Evolutionary conservation across 1,140 invertebrate species (phyloP).

Genomic region (Aphaenogaster ashmeadi): DNA sequence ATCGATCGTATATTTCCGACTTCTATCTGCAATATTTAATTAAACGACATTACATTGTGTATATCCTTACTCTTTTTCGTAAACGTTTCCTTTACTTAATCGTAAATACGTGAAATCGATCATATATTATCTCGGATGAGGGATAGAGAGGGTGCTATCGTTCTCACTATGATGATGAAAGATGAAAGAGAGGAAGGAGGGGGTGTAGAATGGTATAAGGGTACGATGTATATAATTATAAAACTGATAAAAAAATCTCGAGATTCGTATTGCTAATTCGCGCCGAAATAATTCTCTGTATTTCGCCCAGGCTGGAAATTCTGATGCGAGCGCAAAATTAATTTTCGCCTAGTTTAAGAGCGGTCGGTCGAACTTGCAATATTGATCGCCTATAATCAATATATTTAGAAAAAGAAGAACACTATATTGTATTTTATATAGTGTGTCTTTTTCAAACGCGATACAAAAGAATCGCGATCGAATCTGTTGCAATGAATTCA

Average conservation of each 20-base stretch:
- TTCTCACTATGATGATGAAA: conserved; percentile 43
- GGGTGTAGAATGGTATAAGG: conserved; percentile 5
- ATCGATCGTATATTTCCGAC: conserved; percentile 80
- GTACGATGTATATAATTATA: conserved; percentile 41
- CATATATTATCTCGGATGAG: conserved; percentile 65
- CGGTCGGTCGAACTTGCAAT: conserved; percentile 31
- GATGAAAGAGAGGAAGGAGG: conserved; percentile 42
- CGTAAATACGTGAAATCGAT: conserved; percentile 69
- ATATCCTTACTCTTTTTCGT: conserved; percentile 80
- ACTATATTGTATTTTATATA: background rate
- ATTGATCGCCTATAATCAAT: conserved; percentile 37
- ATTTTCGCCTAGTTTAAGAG: background rate
- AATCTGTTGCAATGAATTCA: background rate
- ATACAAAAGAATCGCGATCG: background rate
- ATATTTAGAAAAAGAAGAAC: conserved; percentile 19
- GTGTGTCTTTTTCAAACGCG: background rate
- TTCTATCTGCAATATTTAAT: conserved; percentile 81
- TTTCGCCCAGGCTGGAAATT: conserved; percentile 75
- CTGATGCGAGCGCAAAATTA: conserved; percentile 27
- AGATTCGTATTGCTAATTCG: conserved; percentile 39
- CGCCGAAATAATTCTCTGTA: conserved; percentile 42
- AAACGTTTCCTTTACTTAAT: conserved; percentile 75
- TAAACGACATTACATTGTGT: conserved; percentile 85
- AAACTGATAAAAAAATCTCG: conserved; percentile 32
- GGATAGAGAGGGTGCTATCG: conserved; percentile 63